A percentile compares a stretch with the other conserved stretches of the same genome.
Conservation (phyloP, 2,888 invertebrate genomes). For the Amblyjoppa proteus region DNA sequence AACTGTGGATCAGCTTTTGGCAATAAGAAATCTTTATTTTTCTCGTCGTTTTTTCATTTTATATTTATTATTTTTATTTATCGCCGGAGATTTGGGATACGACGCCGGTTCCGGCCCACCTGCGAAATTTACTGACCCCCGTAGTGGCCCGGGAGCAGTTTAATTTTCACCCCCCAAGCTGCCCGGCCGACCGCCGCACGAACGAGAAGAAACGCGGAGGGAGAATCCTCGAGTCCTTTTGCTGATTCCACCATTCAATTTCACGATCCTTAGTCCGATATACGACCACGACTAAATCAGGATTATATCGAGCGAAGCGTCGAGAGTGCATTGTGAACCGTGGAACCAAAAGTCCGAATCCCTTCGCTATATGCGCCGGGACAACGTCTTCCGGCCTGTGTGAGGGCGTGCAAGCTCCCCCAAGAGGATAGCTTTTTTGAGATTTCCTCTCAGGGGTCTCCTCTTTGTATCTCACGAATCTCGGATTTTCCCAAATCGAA, state of each 20-base stretch:
- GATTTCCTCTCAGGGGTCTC: neutral
- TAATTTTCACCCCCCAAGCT: slow-evolving; percentile 31
- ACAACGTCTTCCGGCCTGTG: slow-evolving; percentile 21
- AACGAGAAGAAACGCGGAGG: slow-evolving; percentile 43
- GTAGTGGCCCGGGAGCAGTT: slow-evolving; percentile 67
- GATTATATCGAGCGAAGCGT: slow-evolving; percentile 77
- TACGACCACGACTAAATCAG: slow-evolving; percentile 80
- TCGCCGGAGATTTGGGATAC: slow-evolving; percentile 31
- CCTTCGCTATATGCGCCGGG: slow-evolving; percentile 35
- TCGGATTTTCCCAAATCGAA: neutral
- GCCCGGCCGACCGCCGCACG: slow-evolving; percentile 10
- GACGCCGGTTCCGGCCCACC: slow-evolving; percentile 70
- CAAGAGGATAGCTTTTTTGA: neutral
- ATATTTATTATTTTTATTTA: slow-evolving; percentile 11
- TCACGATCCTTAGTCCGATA: slow-evolving; percentile 80
- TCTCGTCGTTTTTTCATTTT: neutral
- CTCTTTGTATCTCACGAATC: neutral
- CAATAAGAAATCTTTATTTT: slow-evolving; percentile 25
- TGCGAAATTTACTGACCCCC: slow-evolving; percentile 76
- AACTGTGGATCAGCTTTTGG: slow-evolving; percentile 32
- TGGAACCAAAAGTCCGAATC: slow-evolving; percentile 39
- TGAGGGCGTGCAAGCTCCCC: slow-evolving; percentile 7
- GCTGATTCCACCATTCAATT: slow-evolving; percentile 81
- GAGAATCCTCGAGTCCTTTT: slow-evolving; percentile 57
- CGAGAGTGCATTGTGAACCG: slow-evolving; percentile 65